phyloP scores from a whole-genome alignment of 2,113 vertebrate genomes.

The Aspiorhynchus laticeps region DNA sequence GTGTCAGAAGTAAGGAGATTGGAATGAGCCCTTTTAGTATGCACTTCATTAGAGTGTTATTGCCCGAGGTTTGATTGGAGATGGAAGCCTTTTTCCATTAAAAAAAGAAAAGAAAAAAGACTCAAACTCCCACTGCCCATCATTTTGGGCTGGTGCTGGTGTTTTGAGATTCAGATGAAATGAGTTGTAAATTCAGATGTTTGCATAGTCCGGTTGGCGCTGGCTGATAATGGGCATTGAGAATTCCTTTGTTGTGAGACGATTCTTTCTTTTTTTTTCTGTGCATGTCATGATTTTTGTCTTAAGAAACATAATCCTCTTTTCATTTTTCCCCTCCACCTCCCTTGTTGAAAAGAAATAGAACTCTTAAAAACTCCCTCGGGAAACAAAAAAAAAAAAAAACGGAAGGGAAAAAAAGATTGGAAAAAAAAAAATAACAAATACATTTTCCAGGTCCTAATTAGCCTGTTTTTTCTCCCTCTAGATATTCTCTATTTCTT shows the following conservation, averaged over 20 bases:
- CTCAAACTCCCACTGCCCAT: background rate
- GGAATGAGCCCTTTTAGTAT: constrained; percentile 35
- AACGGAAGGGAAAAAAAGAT: constrained; percentile 26
- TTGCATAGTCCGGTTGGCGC: constrained; percentile 2
- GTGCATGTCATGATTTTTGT: constrained; percentile 60
- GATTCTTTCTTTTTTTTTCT: background rate
- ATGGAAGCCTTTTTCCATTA: background rate
- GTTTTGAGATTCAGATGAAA: background rate
- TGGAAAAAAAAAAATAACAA: constrained; percentile 65
- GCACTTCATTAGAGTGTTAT: constrained; percentile 46
- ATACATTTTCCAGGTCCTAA: constrained; percentile 74
- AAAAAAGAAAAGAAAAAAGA: background rate
- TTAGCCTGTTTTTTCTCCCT: constrained; percentile 72
- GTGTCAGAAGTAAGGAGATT: constrained; percentile 34
- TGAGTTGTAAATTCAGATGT: constrained; percentile 26
- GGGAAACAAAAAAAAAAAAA: constrained; percentile 57
- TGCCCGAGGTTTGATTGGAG: constrained; percentile 35
- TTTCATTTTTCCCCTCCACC: constrained; percentile 62
- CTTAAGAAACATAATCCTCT: constrained; percentile 70
- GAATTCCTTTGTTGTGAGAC: constrained; percentile 3
- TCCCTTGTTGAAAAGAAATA: constrained; percentile 47
- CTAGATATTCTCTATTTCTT: constrained; percentile 60
- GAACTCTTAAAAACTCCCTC: constrained; percentile 69
- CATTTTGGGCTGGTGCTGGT: background rate
- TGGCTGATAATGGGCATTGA: background rate